Percentiles rank a stretch among this genome's conserved stretches.
phyloP scores from a whole-genome alignment of 2,113 vertebrate species.

The Callorhinus ursinus region DNA sequence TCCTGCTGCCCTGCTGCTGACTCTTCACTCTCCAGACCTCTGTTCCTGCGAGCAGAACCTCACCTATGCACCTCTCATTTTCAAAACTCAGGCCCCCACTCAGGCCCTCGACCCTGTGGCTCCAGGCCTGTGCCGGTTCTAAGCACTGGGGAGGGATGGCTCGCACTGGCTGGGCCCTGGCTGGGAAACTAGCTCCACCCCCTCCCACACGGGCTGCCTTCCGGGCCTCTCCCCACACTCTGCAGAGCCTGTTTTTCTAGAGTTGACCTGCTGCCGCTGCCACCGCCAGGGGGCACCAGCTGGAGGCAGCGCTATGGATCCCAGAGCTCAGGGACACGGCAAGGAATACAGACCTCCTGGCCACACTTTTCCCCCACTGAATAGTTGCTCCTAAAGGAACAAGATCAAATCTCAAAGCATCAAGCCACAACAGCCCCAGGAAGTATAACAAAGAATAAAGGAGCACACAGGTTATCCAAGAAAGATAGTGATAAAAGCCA shows the following conservation, averaged over 20 bases:
- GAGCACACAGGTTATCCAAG: not conserved
- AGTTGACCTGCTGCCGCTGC: not conserved
- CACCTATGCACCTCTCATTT: not conserved
- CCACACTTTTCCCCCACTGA: not conserved
- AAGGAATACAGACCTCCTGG: not conserved
- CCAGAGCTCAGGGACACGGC: accelerated
- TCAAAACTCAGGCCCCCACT: not conserved
- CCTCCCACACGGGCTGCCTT: not conserved
- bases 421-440: not conserved
- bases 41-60: not conserved
- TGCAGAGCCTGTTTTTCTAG: not conserved
- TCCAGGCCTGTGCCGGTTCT: not conserved
- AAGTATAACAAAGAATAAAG: not conserved
- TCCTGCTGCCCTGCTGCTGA: not conserved
- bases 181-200: not conserved
- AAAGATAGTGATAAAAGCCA: not conserved
- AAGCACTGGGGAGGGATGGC: not conserved
- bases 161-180: no score
- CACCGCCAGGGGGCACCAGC: not conserved
- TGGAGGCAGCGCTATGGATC: not conserved
- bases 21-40: not conserved
- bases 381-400: not conserved
- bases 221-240: not conserved
- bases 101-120: not conserved
- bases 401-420: not conserved